A percentile compares a stretch with the other conserved stretches of the same genome.
These are phyloP conservation scores for Lycocorax pyrrhopterus DNA, from an alignment of 2,113 vertebrate genomes.

Conservation along the genomic window DNA sequence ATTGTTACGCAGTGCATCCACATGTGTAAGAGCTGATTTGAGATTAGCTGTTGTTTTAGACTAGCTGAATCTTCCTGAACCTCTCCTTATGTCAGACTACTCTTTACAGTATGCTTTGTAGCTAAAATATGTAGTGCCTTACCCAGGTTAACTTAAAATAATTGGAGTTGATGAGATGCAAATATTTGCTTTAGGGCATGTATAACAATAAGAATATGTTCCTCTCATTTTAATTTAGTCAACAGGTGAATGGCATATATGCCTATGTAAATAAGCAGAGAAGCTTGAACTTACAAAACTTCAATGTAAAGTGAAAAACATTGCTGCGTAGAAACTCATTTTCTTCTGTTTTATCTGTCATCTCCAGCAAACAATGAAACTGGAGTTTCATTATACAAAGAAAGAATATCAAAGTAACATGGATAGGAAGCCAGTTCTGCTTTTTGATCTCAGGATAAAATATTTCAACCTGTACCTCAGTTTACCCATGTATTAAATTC, in stretches of 20 bases:
- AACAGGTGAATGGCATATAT: conserved; percentile 14
- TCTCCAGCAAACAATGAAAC: conserved; percentile 6
- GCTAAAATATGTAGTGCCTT: not conserved
- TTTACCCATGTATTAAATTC: conserved; percentile 12
- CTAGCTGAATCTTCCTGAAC: not conserved
- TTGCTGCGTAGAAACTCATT: not conserved
- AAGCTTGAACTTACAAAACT: not conserved
- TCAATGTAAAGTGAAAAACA: not conserved
- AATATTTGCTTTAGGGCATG: not conserved
- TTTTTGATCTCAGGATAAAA: conserved; percentile 6
- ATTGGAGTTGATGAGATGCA: not conserved
- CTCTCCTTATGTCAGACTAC: not conserved
- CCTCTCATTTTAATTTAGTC: not conserved
- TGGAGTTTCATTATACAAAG: not conserved
- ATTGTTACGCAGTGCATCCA: not conserved
- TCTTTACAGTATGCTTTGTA: not conserved
- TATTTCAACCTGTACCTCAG: conserved; percentile 18
- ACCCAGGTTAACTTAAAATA: not conserved
- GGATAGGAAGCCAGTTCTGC: not conserved
- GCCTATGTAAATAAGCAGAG: not conserved
- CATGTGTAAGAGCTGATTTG: not conserved
- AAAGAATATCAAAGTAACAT: conserved; percentile 15
- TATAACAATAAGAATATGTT: not conserved
- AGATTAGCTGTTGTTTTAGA: not conserved
- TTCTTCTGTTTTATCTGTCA: conserved; percentile 10